Conservation (phyloP, 2,113 vertebrate genomes). For the Malurus elegans region DNA sequence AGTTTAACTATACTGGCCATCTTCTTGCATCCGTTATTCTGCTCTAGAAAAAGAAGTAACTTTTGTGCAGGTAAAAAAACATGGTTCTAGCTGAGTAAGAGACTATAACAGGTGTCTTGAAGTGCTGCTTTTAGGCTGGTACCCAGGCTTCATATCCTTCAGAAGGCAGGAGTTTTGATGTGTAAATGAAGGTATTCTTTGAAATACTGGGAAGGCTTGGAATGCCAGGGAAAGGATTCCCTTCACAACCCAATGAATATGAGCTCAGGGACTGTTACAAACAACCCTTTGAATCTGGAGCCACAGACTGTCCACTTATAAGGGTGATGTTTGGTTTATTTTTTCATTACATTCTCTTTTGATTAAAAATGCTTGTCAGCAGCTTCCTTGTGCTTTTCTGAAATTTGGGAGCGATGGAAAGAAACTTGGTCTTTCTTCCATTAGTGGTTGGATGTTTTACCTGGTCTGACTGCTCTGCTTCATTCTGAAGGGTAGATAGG, state of each 20-base stretch:
- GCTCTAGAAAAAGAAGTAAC: neutral
- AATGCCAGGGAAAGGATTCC: neutral
- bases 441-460: neutral
- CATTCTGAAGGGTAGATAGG: neutral
- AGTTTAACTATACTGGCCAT: neutral
- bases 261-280: neutral
- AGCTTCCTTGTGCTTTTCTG: neutral
- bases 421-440: neutral
- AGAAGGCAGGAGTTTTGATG: neutral
- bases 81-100: neutral
- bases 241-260: neutral
- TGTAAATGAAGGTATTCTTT: slow-evolving; percentile 5
- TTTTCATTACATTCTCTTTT: neutral
- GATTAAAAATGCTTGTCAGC: neutral
- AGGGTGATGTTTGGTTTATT: neutral
- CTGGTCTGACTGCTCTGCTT: neutral
- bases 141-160: neutral
- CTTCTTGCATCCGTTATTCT: neutral
- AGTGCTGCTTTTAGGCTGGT: neutral
- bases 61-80: neutral
- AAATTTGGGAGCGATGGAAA: neutral
- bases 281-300: neutral
- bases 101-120: neutral
- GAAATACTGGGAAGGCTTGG: neutral
- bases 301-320: neutral